A percentile compares a stretch with the other conserved stretches of the same genome.
These are phyloP conservation scores for Elaphurus davidianus DNA, from an alignment of 2,113 vertebrate species.

Conservation along the genomic window DNA sequence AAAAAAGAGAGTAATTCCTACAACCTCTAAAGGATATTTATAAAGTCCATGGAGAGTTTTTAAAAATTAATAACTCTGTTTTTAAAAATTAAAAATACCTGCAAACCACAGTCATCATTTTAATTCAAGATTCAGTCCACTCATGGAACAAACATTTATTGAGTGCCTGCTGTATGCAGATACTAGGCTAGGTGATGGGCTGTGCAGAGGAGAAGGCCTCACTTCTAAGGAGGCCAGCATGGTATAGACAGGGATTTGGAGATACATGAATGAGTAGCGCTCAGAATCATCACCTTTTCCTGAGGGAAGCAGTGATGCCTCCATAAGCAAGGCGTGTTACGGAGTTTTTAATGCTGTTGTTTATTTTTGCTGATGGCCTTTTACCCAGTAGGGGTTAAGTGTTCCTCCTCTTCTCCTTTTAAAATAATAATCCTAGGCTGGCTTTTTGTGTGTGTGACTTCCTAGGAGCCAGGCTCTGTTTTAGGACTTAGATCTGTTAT, in stretches of 20 bases:
- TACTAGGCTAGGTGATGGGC: too few relatives aligned
- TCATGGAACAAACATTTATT: rapidly evolving
- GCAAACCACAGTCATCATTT: not conserved
- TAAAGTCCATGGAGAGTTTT: not conserved
- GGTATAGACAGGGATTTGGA: not conserved
- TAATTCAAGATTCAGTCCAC: not conserved
- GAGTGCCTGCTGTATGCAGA: not conserved
- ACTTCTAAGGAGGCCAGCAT: not conserved
- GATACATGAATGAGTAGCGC: rapidly evolving
- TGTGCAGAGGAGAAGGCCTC: not conserved
- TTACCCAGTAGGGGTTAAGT: not conserved
- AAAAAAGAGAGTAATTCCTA: not conserved
- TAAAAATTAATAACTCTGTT: not conserved
- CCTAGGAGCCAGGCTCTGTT: not conserved
- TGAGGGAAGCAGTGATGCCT: not conserved
- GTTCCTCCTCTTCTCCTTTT: not conserved
- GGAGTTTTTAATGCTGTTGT: not conserved
- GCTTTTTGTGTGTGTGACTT: not conserved
- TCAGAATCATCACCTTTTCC: not conserved
- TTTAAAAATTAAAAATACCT: not conserved
- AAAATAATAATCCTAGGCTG: not conserved
- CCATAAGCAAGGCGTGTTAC: rapidly evolving
- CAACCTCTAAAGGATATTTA: not conserved
- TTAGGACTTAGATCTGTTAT: not conserved
- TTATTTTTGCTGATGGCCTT: not conserved